A percentile compares a stretch with the other conserved stretches of the same genome.
Conservation (phyloP, 1,140 invertebrate genomes). For the Drosophila busckii region DNA sequence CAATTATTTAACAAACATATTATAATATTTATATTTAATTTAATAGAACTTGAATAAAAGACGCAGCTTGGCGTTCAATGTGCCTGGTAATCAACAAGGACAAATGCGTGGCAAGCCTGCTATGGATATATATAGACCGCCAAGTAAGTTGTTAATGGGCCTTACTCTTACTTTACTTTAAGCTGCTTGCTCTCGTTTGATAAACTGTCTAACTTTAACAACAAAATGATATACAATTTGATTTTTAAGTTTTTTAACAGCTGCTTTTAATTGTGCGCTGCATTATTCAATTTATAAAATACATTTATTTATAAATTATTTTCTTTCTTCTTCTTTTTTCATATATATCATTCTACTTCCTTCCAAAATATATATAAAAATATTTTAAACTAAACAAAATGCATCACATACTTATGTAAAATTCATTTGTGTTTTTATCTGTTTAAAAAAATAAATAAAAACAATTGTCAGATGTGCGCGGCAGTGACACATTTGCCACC, state of each 20-base stretch:
- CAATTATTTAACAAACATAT: neutral
- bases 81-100: constrained; percentile 62
- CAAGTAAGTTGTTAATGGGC: constrained; percentile 82
- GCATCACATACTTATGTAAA: constrained; percentile 7
- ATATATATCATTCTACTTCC: constrained; percentile 3
- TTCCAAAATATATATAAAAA: constrained; percentile 13
- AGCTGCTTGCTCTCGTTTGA: constrained; percentile 19
- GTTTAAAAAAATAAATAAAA: neutral
- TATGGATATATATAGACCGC: constrained; percentile 92
- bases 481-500: constrained; percentile 8
- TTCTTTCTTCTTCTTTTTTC: constrained; percentile 35
- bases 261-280: neutral
- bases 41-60: constrained; percentile 72
- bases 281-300: constrained; percentile 2
- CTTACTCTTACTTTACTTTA: neutral
- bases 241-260: neutral
- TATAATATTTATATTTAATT: neutral
- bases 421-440: constrained; percentile 22
- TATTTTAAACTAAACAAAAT: constrained; percentile 9
- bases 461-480: constrained; percentile 54
- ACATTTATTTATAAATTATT: constrained; percentile 16
- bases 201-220: neutral
- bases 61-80: constrained; percentile 76
- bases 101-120: constrained; percentile 85
- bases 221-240: no score